Base-by-base conservation (phyloP, 2,113 vertebrate species). In the Alaudala cheleensis region DNA sequence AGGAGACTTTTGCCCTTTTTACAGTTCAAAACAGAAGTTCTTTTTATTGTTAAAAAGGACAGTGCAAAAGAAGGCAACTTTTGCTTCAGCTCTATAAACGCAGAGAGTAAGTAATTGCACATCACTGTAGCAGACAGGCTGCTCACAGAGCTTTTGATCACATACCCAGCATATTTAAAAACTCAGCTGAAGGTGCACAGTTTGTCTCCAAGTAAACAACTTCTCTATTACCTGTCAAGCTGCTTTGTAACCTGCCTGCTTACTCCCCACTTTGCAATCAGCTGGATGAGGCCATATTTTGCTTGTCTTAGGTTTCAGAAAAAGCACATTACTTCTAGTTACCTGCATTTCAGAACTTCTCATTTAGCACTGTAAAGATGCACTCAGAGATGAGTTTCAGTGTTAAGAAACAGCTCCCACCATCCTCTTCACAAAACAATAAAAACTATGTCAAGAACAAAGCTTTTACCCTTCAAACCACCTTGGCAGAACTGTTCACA, bases 1-100 rank as follows among this genome's bases (percentile, higher is more conserved):
- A 88, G 57, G n/a, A 87, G 39, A 89, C 76, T 95, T 96, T 71
- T 92, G 88, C 89, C 78, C 92, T 88, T 95, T 94, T 74, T 70
- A 53, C 58, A 94, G 60, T 90, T 92, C 60, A 91, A 93, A 93
- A 80, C 4, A 65, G 34, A 92, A 90, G 10, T 82, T 92, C 64
- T 95, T 95, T 97, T 86, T 91, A 83, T 76, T 95, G 90, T 85
- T 93, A 91, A 92, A 97, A 97, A 95, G 91, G 86, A 92, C 76
- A 65, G 37, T 6, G 58, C 28, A 88, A 66, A 79, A 95, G 80
- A 73, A 92, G 44, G 57, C 14, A 86, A 95, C 45, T 96, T 96
- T 93, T 29, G 14, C 58, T 96, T 89, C 92, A 96, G 88, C 91
- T 96, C 81, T 89, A 51, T 58, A 82, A 86, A 90, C 0, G 10